Percentiles rank a stretch among this genome's conserved stretches.
These are phyloP conservation scores for Pinctada fucata DNA, from an alignment of 2,888 invertebrate genomes.

Conservation along the genomic window DNA sequence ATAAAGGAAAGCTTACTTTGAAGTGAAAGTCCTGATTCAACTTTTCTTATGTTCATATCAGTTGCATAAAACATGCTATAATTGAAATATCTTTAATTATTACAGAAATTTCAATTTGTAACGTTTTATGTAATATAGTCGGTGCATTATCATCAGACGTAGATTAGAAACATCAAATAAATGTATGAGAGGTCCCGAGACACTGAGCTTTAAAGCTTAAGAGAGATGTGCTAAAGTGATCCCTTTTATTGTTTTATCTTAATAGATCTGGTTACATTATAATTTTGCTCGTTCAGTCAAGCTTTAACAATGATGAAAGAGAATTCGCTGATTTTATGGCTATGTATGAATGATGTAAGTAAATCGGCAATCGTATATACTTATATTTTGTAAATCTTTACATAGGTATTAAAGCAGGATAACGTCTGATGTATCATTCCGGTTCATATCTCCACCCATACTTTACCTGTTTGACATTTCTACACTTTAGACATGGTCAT, in stretches of 20 bases:
- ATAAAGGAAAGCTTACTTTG: background rate
- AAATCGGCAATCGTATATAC: too few species aligned
- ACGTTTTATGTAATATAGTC: background rate
- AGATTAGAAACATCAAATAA: background rate
- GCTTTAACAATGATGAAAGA: background rate
- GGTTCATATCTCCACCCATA: too few species aligned
- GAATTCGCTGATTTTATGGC: background rate
- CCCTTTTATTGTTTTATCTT: constrained; percentile 3
- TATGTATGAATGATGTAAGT: too few species aligned
- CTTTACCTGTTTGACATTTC: too few species aligned
- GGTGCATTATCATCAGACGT: background rate
- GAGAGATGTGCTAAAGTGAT: background rate
- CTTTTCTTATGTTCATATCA: background rate
- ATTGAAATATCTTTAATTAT: background rate
- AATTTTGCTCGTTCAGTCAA: background rate
- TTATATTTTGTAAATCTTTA: too few species aligned
- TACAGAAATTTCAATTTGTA: background rate
- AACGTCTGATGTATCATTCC: too few species aligned
- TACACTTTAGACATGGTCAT: too few species aligned
- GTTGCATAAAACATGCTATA: background rate
- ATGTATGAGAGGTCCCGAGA: background rate
- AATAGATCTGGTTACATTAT: constrained; percentile 1
- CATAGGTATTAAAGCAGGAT: too few species aligned
- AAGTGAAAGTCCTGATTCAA: background rate
- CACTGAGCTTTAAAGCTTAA: background rate